phyloP scores from a whole-genome alignment of 2,888 invertebrate genomes.

The Sclerodermus sp. region DNA sequence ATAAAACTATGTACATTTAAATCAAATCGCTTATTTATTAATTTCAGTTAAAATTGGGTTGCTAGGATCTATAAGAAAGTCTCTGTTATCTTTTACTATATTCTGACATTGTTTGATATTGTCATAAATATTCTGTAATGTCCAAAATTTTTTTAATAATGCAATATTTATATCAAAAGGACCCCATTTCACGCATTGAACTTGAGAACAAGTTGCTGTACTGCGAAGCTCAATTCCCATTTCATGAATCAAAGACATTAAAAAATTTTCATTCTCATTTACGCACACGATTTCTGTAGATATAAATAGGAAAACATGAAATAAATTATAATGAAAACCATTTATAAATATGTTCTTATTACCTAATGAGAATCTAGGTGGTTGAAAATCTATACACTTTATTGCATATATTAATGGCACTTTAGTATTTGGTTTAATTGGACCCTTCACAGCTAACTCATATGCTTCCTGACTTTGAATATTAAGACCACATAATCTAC shows the following conservation, averaged over 20 bases:
- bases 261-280: conserved; percentile 79
- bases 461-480: conserved; percentile 87
- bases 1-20: not conserved
- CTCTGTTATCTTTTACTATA: conserved; percentile 61
- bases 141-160: conserved; percentile 82
- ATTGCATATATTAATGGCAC: conserved; percentile 83
- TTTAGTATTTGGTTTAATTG: conserved; percentile 74
- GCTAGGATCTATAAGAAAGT: conserved; percentile 56
- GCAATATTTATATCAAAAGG: conserved; percentile 77
- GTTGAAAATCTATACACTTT: conserved; percentile 77
- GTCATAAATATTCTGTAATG: conserved; percentile 66
- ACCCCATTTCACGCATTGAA: conserved; percentile 83
- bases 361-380: conserved; percentile 86
- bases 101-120: conserved; percentile 66
- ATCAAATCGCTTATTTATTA: not conserved
- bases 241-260: conserved; percentile 79
- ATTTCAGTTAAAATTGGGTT: conserved; percentile 27
- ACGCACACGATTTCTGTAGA: conserved; percentile 81
- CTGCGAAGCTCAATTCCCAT: conserved; percentile 79
- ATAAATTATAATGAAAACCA: not conserved
- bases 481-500: conserved; percentile 75
- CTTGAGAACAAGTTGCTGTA: conserved; percentile 76
- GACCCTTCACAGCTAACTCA: conserved; percentile 81
- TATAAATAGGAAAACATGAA: conserved; percentile 12
- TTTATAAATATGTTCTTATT: conserved; percentile 26